Conservation (phyloP, 2,113 vertebrate genomes). For the Xenus cinereus region DNA sequence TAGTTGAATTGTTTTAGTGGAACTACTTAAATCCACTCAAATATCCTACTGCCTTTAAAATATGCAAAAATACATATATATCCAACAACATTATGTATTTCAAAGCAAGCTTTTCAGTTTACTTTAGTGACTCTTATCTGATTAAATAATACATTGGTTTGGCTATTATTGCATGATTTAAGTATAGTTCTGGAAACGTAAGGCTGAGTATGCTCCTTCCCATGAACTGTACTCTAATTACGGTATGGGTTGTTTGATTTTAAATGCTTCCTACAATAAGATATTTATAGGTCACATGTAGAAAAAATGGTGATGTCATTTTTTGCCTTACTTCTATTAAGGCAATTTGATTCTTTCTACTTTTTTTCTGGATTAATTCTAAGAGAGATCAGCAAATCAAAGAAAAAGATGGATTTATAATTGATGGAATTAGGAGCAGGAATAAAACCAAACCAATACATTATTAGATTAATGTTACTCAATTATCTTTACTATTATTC, state of each 20-base stretch:
- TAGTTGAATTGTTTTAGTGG: conserved; percentile 14
- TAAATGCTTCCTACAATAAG: not conserved
- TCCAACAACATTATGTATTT: not conserved
- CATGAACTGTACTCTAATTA: not conserved
- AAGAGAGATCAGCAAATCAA: not conserved
- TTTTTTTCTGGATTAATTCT: not conserved
- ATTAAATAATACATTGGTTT: not conserved
- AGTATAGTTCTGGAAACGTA: not conserved
- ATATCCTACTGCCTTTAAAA: conserved; percentile 29
- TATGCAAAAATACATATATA: not conserved
- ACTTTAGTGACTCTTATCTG: conserved; percentile 16
- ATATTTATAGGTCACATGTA: not conserved
- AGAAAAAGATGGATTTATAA: not conserved
- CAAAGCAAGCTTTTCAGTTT: conserved; percentile 3
- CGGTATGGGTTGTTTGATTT: not conserved
- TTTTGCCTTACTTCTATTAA: not conserved
- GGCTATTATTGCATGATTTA: not conserved
- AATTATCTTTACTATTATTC: not conserved
- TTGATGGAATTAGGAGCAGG: not conserved
- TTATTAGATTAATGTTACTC: not conserved
- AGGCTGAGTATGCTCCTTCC: not conserved
- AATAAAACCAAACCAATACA: not conserved
- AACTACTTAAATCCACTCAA: conserved; percentile 30
- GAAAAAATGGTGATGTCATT: not conserved
- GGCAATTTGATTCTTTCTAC: not conserved